These are phyloP conservation scores for Zosterops japonicus DNA, from an alignment of 2,113 vertebrate species.

Conservation along the genomic window DNA sequence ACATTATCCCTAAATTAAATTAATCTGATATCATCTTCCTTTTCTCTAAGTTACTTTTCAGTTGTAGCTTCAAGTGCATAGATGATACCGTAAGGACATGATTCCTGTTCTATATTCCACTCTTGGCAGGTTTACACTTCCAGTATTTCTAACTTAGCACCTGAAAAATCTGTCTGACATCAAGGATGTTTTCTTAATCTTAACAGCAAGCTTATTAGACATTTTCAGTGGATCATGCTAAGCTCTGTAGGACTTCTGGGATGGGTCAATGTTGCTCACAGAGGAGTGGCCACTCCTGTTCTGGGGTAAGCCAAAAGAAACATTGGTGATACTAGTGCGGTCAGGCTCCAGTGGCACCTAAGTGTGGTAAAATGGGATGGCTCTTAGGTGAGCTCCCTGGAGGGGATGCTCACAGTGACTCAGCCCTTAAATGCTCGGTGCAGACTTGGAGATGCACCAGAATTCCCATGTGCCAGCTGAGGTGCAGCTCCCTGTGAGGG, in stretches of 20 bases:
- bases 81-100: constrained; percentile 33
- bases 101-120: constrained; percentile 47
- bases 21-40: background rate
- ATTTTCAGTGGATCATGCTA: background rate
- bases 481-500: rapidly evolving
- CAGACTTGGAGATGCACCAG: background rate
- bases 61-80: constrained; percentile 54
- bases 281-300: background rate
- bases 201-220: background rate
- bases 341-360: background rate
- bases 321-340: rapidly evolving
- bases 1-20: background rate
- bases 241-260: background rate
- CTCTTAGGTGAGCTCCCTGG: background rate
- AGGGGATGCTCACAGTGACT: background rate
- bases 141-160: constrained; percentile 30
- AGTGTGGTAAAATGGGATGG: background rate
- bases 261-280: background rate
- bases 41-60: constrained; percentile 13
- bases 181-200: constrained; percentile 33
- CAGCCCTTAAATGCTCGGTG: rapidly evolving
- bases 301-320: background rate
- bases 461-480: background rate
- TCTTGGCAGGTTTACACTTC: constrained; percentile 50
- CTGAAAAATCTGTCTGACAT: constrained; percentile 49